Base-by-base conservation (phyloP, 2,888 invertebrate genomes). In the Phoenoteleia sp. region DNA sequence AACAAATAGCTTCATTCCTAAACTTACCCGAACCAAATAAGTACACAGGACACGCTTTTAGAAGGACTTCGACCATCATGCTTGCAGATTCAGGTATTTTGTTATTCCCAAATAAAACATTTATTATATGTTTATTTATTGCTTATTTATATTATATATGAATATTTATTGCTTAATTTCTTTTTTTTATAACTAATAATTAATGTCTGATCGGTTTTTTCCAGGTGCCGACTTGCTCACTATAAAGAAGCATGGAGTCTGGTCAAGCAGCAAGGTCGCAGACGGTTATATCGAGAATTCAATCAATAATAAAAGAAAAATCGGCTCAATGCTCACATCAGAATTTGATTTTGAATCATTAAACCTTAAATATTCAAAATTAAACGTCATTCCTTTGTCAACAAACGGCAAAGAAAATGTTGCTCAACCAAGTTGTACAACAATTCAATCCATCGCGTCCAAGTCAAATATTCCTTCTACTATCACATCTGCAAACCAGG, bases 1-100 rank as follows among this genome's bases (percentile, higher is more conserved):
- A 74, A 23, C 25, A 74, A 27, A 75, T 87, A 9, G 87, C 87
- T 17, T 5, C 3, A 49, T 74, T 62, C 17, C 19, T 74, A n/a
- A 62, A 74, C 0, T 62, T 74, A 49, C 27, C 47, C 13, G 39
- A 74, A 36, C 39, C 52, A 25, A 36, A 60, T 29, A 36, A 39
- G n/a, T 74, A 62, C 19, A 62, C 74, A 23, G 74, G 74, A 13
- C 74, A 74, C 23, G 27, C 33, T 17, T 72, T 47, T 72, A 58
- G 60, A 13, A 33, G 71, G 3, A 45, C 56, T 17, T 71, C 19
- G 15, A 47, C 45, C 0, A 72, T 47, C 3, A 29, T 72, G 4
- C 33, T 72, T 49, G 72, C 72, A 13, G 58, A 47, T 23, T 9
- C 69, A 54, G 54, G 42, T 54, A 69, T 58, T n/a, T n/a, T 33